Percentiles rank a stretch among this genome's conserved stretches.
Conservation (phyloP, 2,113 vertebrate genomes). For the Dolichotis patagonum region DNA sequence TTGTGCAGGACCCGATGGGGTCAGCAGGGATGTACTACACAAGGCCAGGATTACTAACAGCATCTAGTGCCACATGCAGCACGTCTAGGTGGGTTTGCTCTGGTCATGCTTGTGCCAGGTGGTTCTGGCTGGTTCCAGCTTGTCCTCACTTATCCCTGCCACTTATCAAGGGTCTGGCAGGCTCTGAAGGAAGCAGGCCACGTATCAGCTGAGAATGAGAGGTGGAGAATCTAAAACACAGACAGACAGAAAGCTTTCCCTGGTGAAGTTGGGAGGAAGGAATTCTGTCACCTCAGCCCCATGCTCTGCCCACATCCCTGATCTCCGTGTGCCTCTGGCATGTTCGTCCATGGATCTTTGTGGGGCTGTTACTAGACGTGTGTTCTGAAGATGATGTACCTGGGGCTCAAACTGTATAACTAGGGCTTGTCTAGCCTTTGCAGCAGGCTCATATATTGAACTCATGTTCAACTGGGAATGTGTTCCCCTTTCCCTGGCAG, state of each 20-base stretch:
- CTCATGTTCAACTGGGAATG: not conserved
- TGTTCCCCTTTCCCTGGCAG: not conserved
- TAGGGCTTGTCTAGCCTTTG: not conserved
- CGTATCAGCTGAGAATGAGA: not conserved
- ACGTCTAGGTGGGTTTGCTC: not conserved
- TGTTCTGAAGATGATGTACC: not conserved
- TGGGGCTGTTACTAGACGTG: not conserved
- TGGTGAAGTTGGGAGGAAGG: not conserved
- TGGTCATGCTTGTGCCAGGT: not conserved
- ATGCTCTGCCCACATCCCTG: not conserved
- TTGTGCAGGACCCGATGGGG: not conserved
- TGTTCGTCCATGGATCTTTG: not conserved
- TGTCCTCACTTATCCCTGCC: not conserved
- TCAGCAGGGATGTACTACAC: not conserved
- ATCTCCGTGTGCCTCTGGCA: not conserved
- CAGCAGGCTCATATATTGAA: not conserved
- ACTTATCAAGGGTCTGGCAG: not conserved
- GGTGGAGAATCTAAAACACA: not conserved
- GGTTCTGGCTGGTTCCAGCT: not conserved
- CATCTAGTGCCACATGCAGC: not conserved
- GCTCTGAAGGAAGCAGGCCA: not conserved
- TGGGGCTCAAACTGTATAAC: not conserved
- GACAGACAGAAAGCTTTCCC: constrained; percentile 14
- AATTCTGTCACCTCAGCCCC: not conserved
- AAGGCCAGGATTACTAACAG: not conserved